Base-by-base conservation (phyloP, 2,113 vertebrate genomes). In the Hirundichthys speculiger region DNA sequence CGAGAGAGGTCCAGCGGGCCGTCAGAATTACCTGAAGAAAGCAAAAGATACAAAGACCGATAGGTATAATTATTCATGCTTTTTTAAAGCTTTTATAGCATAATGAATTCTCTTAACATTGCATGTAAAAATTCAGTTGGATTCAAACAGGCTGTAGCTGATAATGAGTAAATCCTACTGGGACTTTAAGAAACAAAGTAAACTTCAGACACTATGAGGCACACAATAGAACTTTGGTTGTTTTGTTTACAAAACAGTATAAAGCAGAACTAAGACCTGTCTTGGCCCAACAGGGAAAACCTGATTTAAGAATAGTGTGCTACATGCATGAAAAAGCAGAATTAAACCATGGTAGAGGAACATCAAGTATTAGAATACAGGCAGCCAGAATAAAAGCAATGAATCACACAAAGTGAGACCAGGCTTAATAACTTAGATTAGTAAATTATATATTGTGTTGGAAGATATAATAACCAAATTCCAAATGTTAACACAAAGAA, bases 1-100 rank as follows among this genome's bases (percentile, higher is more conserved):
- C 90, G 84, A 34, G 93, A 93, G 55, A 94, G 92, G 80, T 94
- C 93, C 50, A 94, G 89, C 2, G 93, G 93, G 42, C 88, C 56
- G 38, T 94, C 93, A 57, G 92, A 91, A 43, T 92, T 90, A 72
- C 90, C 92, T 91, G 69, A 50, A 25, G 56, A 51, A 34, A 58
- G n/a, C 10, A 57, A 42, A 48, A 19, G 13, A 56, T 40, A 16
- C 10, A 70, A 49, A 66, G 2, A 41, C 14, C 14, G 11, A 41
- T 46, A 11, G 64, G 20, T 21, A 19, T 0, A 13, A 21, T 3
- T n/a, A 25, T 19, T 7, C 30, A 34, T 34, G 30, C 30, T 34
- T 10, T 34, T 34, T 4, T 8, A 34, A 10, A 10, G 6, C 11
- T 34, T 34, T 7, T 34, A 34, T 6, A 34, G 30, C 25, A 27